phyloP scores from a whole-genome alignment of 2,888 invertebrate genomes.

The Hofmannophila pseudospretella region DNA sequence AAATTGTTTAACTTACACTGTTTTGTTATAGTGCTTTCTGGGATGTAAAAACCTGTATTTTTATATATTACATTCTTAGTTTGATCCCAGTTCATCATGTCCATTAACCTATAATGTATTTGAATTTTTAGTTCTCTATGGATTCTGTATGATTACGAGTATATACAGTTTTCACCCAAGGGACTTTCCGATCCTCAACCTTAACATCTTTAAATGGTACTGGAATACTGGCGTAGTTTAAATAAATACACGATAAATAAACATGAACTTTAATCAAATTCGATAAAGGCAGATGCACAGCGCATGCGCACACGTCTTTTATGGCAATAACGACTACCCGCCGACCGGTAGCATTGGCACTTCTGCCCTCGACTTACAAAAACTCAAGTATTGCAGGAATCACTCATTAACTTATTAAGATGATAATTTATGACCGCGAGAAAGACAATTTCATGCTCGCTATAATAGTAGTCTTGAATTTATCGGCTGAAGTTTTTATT shows the following conservation, averaged over 20 bases:
- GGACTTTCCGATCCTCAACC: too few species aligned
- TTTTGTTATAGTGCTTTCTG: too few species aligned
- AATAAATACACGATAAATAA: slow-evolving; percentile 66
- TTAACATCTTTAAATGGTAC: neutral
- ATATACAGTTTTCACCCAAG: too few species aligned
- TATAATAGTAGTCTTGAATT: slow-evolving; percentile 28
- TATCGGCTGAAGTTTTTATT: slow-evolving; percentile 32
- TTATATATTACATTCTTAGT: too few species aligned
- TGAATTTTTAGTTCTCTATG: too few species aligned
- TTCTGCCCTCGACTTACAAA: slow-evolving; percentile 46
- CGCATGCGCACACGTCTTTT: slow-evolving; percentile 42
- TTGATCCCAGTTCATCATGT: too few species aligned
- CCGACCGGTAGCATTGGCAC: slow-evolving; percentile 50
- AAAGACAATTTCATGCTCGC: slow-evolving; percentile 61
- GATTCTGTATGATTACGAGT: neutral
- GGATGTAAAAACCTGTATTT: too few species aligned
- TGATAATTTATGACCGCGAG: slow-evolving; percentile 67
- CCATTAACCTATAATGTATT: too few species aligned
- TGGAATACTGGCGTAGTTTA: slow-evolving; percentile 18
- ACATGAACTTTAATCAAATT: slow-evolving; percentile 76
- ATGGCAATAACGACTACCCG: slow-evolving; percentile 61
- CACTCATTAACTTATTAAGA: slow-evolving; percentile 75
- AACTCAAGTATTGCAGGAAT: slow-evolving; percentile 65
- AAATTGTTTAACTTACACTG: too few species aligned
- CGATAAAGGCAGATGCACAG: slow-evolving; percentile 70